phyloP scores from a whole-genome alignment of 2,797 vertebrate genomes.

The Sparus aurata region DNA sequence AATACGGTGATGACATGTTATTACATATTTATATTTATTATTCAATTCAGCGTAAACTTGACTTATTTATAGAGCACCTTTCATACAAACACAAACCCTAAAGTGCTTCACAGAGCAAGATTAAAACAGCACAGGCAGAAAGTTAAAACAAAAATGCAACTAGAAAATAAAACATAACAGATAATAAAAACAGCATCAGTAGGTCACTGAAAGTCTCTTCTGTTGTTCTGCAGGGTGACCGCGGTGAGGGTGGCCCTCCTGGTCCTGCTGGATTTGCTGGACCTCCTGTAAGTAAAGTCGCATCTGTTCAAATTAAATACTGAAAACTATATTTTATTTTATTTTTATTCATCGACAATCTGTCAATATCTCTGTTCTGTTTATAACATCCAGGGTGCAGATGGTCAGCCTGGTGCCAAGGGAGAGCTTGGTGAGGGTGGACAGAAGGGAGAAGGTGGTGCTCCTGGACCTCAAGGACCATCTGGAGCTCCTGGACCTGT shows the following conservation, averaged over 20 bases:
- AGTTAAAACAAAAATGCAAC: too few species aligned
- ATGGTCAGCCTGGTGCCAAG: slow-evolving; percentile 95
- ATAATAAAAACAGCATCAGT: slow-evolving; percentile 6
- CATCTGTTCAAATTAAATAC: slow-evolving; percentile 1
- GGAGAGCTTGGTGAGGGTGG: slow-evolving; percentile 93
- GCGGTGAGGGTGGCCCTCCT: slow-evolving; percentile 93
- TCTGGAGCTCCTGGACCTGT: slow-evolving; percentile 96
- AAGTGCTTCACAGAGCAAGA: too few species aligned
- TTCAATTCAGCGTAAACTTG: neutral
- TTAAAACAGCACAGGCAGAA: too few species aligned
- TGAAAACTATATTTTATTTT: neutral
- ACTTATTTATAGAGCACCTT: too few species aligned
- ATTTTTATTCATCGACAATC: neutral
- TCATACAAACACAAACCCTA: too few species aligned
- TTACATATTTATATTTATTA: neutral
- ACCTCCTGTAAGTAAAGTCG: slow-evolving; percentile 91
- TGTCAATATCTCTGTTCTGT: neutral
- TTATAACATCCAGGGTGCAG: slow-evolving; percentile 87
- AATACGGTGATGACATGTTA: neutral
- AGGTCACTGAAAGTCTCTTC: slow-evolving; percentile 4
- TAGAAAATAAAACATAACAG: neutral
- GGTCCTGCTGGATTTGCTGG: slow-evolving; percentile 97
- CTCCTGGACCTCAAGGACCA: slow-evolving; percentile 94
- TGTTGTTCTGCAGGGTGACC: slow-evolving; percentile 89
- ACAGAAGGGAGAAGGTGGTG: slow-evolving; percentile 95